Evolutionary conservation across 1,140 invertebrate genomes (phyloP), one percentile per base, ranked within the genome.

Genomic region (Archivesica marissinica): DNA sequence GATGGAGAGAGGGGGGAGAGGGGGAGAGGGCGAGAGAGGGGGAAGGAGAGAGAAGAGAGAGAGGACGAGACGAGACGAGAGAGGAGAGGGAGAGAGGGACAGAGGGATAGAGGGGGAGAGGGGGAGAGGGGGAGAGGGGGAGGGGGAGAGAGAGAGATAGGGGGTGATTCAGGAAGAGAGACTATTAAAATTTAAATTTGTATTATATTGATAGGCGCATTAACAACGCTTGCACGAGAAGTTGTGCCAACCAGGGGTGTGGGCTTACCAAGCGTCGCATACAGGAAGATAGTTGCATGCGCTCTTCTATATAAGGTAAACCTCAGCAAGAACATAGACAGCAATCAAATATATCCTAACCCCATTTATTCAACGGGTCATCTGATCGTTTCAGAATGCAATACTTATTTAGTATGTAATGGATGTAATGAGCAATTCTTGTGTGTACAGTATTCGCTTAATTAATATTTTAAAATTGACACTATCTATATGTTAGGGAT

Each of bases 261-360:
- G 7, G 76, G 39, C 13, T 25, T 79, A 44, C 11, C 76, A 9
- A 79, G 76, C 35, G 23, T n/a, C 2, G 15, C 35, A 38, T 79
- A 79, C 39, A 41, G 76, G 41, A 61, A 66, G 28, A 47, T 38
- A 17, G 76, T 79, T 4, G 76, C 76, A 2, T 79, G 76, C 23
- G 76, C 76, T 39, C 76, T 79, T 39, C 59, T 79, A 4, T 79
- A 79, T 28, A 79, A 79, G 59, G 76, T 79, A 3, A 47, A n/a
- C 9, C 20, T 50, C n/a, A n/a, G n/a, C n/a, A n/a, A n/a, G n/a
- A n/a, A n/a, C n/a, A n/a, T n/a, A n/a, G n/a, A n/a, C n/a, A n/a
- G n/a, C n/a, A n/a, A n/a, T n/a, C n/a, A n/a, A n/a, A n/a, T n/a
- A n/a, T n/a, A n/a, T n/a, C n/a, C n/a, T n/a, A n/a, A n/a, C n/a